Evolutionary conservation across 1,140 invertebrate species (phyloP), one percentile per base, ranked within the genome.

Genomic region (Drosophila lacteicornis): DNA sequence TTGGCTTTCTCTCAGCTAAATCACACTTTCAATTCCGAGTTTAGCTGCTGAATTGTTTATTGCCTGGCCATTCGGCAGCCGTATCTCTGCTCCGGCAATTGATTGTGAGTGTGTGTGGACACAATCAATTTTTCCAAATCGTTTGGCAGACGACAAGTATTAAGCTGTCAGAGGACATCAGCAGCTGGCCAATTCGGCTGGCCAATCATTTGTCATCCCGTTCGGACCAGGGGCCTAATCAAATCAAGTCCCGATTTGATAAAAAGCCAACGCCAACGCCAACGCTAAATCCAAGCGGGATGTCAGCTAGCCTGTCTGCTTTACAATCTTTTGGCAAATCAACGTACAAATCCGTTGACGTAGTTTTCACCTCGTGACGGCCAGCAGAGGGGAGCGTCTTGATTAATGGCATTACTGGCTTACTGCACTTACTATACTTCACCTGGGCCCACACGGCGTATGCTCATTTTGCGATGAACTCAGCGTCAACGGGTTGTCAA

Each of bases 101-200:
- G 71, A 75, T 63, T 75, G 77, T 51, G 69, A 75, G 75, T 73
- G 67, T 73, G 63, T 67, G 73, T 73, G 63, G 56, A 75, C 60
- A 77, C 68, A 83, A 88, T 88, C 69, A 90, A 84, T 90, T 90
- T 60, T 84, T 84, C 69, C 78, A 60, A 75, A 75, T 84, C 78
- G 77, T 66, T 78, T 75, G 81, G 43, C 75, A 78, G 63, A 69
- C 73, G 46, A 62, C 66, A 66, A 45, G 76, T 71, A 71, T 80
- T 87, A 67, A 68, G 66, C 68, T 83, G 80, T 83, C 80, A 78
- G 69, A 56, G 57, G 51, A 62, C 47, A 46, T 49, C 56, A 61
- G 60, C 49, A 67, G 40, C 63, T 50, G 47, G 46, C 67, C 47
- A 27, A 70, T 70, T 67, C 69, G 51, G 63, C 57, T 73, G 43